These are phyloP conservation scores for Sminthurinus aureus DNA, from an alignment of 2,888 invertebrate species.

Conservation along the genomic window DNA sequence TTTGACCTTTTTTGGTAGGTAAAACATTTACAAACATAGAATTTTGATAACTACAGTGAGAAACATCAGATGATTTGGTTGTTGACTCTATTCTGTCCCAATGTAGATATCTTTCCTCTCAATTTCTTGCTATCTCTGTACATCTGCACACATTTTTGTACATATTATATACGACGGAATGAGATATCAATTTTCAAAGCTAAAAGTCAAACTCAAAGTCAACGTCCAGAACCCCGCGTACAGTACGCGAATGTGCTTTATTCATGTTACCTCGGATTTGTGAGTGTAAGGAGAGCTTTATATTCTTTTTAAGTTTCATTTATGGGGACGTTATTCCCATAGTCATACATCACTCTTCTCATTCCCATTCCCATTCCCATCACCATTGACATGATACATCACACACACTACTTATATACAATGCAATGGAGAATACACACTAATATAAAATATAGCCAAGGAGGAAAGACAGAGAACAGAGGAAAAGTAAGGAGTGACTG, in stretches of 20 bases:
- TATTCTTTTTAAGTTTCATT: slow-evolving; percentile 48
- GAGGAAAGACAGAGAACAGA: not conserved
- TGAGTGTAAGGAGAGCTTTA: not conserved
- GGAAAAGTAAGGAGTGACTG: slow-evolving; percentile 14
- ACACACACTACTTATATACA: no score
- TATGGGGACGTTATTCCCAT: slow-evolving; percentile 46
- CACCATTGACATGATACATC: no score
- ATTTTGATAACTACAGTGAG: not conserved
- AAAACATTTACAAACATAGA: not conserved
- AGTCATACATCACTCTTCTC: slow-evolving; percentile 29
- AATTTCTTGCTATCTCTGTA: no score
- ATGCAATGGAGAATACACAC: no score
- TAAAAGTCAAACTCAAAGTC: not conserved
- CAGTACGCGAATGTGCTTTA: not conserved
- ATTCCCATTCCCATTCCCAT: not conserved
- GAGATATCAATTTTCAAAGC: slow-evolving; percentile 37
- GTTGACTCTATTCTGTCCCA: not conserved
- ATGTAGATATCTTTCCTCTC: not conserved
- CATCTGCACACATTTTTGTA: no score
- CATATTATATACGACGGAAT: no score
- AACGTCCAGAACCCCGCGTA: not conserved
- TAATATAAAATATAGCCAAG: no score
- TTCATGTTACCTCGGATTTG: not conserved
- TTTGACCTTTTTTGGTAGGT: not conserved
- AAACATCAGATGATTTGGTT: not conserved